Evolutionary conservation across 2,888 invertebrate genomes (phyloP), one percentile per base, ranked within the genome.

Genomic region (Apamea monoglypha): DNA sequence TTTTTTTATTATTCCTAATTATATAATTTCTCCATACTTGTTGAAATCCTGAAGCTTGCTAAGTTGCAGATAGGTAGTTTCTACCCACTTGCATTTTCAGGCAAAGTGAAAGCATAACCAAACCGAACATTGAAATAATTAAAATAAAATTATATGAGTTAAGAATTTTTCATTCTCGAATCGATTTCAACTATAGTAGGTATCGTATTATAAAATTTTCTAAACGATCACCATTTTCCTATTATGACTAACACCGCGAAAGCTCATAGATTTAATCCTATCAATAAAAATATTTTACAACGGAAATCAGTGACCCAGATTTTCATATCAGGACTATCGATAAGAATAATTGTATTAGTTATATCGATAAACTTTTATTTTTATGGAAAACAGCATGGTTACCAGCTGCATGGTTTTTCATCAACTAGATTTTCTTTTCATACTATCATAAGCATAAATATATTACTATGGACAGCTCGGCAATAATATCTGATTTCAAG

Each of bases 251-350:
- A 36, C 40, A 25, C 32, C 3, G 12, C 7, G 1, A 76, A 70
- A 32, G 50, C 69, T 66, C 56, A 67, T 67, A 67, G 16, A 44
- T 67, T 36, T 76, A 84, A 72, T 76, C 67, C 53, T 73, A 72
- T 74, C 70, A 81, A 80, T 80, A 78, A 68, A 84, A 73, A 47
- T 47, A 72, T 61, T 77, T 77, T 80, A 84, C 77, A 83, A 78
- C 72, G 67, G 25, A 83, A 81, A 84, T 50, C 83, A 70, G 68
- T 89, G 88, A 90, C 89, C 89, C 74, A 89, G 80, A 89, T 90
- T 87, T 83, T 77, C 78, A 44, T 85, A 82, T 87, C 83, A 63
- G 68, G 66, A 72, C 82, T 80, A 86, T 83, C 85, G 88, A 89
- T 89, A 91, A 76, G 81, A 86, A 83, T 82, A 84, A 83, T 83